Conservation (phyloP, 1,140 invertebrate species). For the Parasteatoda tepidariorum region DNA sequence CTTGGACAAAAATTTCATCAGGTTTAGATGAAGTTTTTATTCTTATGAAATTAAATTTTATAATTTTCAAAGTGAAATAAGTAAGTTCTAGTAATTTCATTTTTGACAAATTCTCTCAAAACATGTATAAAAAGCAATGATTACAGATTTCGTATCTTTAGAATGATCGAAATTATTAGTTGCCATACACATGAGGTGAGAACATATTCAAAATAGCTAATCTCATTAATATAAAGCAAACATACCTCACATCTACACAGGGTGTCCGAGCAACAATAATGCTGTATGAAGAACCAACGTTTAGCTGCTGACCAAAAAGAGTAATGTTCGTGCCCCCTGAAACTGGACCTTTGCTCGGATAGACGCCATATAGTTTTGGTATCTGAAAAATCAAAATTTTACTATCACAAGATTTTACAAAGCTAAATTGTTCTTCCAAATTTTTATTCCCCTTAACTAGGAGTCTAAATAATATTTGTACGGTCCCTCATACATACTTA, state of each 20-base stretch:
- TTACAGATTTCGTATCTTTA: neutral
- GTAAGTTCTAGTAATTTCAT: neutral
- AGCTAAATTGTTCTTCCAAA: too few species aligned
- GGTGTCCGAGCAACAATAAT: conserved; percentile 46
- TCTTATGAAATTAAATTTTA: too few species aligned
- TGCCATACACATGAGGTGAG: neutral
- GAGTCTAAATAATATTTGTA: too few species aligned
- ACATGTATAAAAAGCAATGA: too few species aligned
- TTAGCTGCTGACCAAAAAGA: conserved; percentile 62
- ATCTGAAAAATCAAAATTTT: neutral
- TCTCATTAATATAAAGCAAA: neutral
- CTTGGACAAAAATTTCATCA: too few species aligned
- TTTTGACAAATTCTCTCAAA: neutral
- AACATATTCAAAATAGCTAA: neutral
- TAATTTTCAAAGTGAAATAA: neutral
- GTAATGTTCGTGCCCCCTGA: conserved; percentile 63
- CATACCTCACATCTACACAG: conserved; percentile 12
- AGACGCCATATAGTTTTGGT: conserved; percentile 47
- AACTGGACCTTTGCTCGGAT: conserved; percentile 62
- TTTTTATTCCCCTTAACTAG: too few species aligned
- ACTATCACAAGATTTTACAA: too few species aligned
- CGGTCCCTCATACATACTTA: too few species aligned
- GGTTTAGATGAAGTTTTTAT: too few species aligned
- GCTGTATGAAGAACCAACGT: conserved; percentile 56
- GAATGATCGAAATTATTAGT: neutral